phyloP scores from a whole-genome alignment of 2,113 vertebrate species.

The Alectura lathami region DNA sequence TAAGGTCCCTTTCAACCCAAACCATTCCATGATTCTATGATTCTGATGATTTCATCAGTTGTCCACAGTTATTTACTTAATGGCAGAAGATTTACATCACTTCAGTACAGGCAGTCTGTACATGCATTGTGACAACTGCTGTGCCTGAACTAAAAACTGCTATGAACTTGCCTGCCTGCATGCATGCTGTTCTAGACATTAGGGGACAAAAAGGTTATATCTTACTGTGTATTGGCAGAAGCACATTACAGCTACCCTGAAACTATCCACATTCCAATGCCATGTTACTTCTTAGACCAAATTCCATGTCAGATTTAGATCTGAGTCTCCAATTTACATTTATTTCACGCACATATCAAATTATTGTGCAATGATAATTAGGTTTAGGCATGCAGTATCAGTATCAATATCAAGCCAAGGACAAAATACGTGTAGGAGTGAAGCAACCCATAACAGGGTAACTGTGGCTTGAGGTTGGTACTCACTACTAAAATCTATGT shows the following conservation, averaged over 20 bases:
- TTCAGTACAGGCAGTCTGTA: background rate
- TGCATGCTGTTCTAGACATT: background rate
- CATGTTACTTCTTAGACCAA: background rate
- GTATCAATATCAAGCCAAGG: accelerated
- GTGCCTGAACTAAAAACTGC: no score
- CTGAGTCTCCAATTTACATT: background rate
- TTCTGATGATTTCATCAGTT: accelerated
- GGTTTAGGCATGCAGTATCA: background rate
- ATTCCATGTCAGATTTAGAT: background rate
- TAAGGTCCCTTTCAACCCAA: no score
- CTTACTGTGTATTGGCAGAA: background rate
- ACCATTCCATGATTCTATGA: no score
- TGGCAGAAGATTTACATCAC: background rate
- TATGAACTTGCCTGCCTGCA: background rate
- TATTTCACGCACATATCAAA: background rate
- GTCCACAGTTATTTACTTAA: background rate
- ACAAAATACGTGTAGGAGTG: background rate
- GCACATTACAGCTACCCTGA: background rate
- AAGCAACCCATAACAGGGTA: background rate
- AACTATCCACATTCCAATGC: background rate
- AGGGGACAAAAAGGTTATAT: background rate
- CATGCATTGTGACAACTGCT: background rate
- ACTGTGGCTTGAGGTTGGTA: background rate
- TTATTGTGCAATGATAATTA: background rate
- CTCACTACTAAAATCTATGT: background rate